Base-by-base conservation (phyloP, 2,797 vertebrate species). In the Hybognathus amarus region DNA sequence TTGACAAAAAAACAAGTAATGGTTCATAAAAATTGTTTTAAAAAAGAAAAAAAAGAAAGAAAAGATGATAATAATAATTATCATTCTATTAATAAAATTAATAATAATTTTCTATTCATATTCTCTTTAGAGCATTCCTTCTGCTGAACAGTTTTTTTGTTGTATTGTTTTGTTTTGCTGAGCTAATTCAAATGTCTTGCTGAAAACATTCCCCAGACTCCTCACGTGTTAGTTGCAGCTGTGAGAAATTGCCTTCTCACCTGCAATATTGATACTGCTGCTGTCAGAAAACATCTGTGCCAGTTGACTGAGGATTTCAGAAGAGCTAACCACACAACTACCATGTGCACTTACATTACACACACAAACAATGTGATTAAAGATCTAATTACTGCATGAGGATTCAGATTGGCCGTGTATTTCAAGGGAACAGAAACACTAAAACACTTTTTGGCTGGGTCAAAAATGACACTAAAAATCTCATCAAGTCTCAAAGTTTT, bases 261-360 rank as follows among this genome's bases (percentile, higher is more conserved):
- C 86, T 93, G 89, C 93, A 94, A 94, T 91, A 94, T 93, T 93
- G 88, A 94, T 92, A 87, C 85, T 84, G 92, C 88, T 86, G 90
- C 87, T 92, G 91, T 94, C 92, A 91, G 90, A 91, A 87, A 85
- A 88, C 47, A 91, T 95, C 89, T 86, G 79, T 91, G 87, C 86
- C 78, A 90, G 87, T 74, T 89, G 87, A 89, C 82, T 89, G 88
- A 88, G 87, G 66, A 78, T 66, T 82, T 73, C 68, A 68, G 27
- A 79, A 42, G 18, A 70, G 42, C 15, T 36, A 36, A 52, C 42
- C 18, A 64, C 54, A 36, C 42, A 63, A 75, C 40, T 54, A 78
- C 24, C 76, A 38, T 45, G 0, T 18, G 50, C 12, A 15, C 5
- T 15, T 75, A 70, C 54, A 84, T 36, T 20, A 52, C 13, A 12